phyloP scores from a whole-genome alignment of 2,797 vertebrate species.

The Todus mexicanus region DNA sequence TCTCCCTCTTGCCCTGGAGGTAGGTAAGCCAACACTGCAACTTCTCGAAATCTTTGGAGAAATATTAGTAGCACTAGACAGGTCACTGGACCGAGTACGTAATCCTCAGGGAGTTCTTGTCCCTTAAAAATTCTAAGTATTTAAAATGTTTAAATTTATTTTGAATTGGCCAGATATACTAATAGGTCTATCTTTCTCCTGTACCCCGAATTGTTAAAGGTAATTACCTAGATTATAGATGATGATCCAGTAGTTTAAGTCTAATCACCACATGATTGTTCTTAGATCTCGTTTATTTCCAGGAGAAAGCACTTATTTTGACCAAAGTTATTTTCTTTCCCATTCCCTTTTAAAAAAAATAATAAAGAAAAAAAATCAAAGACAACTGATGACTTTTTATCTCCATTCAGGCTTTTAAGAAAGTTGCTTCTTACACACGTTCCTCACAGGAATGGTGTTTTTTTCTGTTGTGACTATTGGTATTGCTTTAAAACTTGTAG shows the following conservation, averaged over 20 bases:
- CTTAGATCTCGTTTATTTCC: not conserved
- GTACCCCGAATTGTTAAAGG: not conserved
- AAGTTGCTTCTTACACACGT: not conserved
- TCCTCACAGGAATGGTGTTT: not conserved
- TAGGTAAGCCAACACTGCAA: not conserved
- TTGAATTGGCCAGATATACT: not conserved
- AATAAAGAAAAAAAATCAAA: too few relatives aligned
- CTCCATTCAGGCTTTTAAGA: not conserved
- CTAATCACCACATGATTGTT: not conserved
- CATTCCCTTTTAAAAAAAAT: not conserved
- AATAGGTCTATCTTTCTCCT: not conserved
- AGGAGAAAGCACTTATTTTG: not conserved
- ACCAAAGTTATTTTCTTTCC: not conserved
- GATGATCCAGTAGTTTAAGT: not conserved
- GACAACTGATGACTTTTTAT: not conserved
- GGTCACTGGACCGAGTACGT: accelerated
- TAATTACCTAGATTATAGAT: not conserved
- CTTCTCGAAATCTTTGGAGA: not conserved
- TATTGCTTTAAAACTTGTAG: not conserved
- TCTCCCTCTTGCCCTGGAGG: not conserved
- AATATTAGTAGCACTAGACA: not conserved
- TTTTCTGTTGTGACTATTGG: not conserved
- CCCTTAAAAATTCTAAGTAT: not conserved
- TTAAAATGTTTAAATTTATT: not conserved
- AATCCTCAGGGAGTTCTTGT: not conserved